Percentiles rank a stretch among this genome's conserved stretches.
Conservation (phyloP, 1,140 invertebrate genomes). For the Plectus sambesii region DNA sequence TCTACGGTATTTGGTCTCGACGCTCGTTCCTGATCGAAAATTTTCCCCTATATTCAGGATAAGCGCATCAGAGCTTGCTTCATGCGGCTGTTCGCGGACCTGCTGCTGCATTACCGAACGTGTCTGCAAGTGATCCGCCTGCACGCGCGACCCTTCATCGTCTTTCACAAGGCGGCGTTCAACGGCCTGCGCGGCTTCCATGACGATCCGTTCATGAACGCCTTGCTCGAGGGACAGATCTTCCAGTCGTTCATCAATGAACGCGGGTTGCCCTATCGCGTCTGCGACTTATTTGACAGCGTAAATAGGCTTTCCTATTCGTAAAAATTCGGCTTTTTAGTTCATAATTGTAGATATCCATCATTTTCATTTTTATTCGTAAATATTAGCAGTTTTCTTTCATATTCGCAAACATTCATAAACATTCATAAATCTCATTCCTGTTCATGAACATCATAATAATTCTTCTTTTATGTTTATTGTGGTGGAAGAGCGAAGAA, state of each 20-base stretch:
- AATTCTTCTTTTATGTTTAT: too few relatives aligned
- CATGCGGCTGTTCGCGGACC: slow-evolving; percentile 78
- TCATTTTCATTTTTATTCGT: slow-evolving; percentile 2
- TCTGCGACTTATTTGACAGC: slow-evolving; percentile 94
- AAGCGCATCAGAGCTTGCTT: slow-evolving; percentile 92
- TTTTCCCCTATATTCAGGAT: slow-evolving; percentile 57
- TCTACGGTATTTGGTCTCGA: slow-evolving; percentile 6
- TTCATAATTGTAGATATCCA: background rate
- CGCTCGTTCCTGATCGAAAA: slow-evolving; percentile 5
- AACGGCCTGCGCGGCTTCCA: slow-evolving; percentile 72
- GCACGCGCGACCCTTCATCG: slow-evolving; percentile 85
- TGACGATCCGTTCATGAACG: slow-evolving; percentile 76
- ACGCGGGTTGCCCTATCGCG: slow-evolving; percentile 79
- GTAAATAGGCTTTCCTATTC: slow-evolving; percentile 49
- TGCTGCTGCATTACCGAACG: slow-evolving; percentile 84
- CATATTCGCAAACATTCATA: too few relatives aligned
- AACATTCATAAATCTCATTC: too few relatives aligned
- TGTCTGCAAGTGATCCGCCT: slow-evolving; percentile 89
- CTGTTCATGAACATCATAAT: too few relatives aligned
- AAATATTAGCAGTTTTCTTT: too few relatives aligned
- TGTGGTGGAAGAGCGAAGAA: too few relatives aligned
- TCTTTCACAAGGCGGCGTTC: slow-evolving; percentile 91
- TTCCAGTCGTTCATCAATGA: slow-evolving; percentile 89
- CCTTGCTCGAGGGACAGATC: slow-evolving; percentile 89
- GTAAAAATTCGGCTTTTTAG: slow-evolving; percentile 7